Base-by-base conservation (phyloP, 2,888 invertebrate species). In the Thereva unica region DNA sequence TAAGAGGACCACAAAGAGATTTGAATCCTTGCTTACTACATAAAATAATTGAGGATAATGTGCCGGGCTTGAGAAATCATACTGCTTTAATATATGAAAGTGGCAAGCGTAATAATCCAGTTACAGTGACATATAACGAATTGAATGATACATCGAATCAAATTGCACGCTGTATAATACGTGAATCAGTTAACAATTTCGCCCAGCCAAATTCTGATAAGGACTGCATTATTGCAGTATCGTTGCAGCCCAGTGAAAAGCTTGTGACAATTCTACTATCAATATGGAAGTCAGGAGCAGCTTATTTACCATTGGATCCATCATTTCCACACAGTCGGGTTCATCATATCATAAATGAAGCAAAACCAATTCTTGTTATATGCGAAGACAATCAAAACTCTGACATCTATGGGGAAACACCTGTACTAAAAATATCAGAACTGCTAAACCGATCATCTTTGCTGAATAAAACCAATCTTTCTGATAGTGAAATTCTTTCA, bases 231-330 rank as follows among this genome's bases (percentile, higher is more conserved):
- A 83, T 93, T 0, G 92, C 90, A 0, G 89, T 93, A 0, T 90
- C 90, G 75, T 87, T 93, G 87, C 85, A 86, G 71, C 93, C 93
- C 0, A 86, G 89, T 3, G 89, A 91, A 73, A 84, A 82, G 44
- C 76, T 90, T 66, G 84, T 93, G 6, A 82, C 86, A 40, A 81
- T 88, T 0, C 79, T 95, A 23, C 78, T 94, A 69, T 87, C 91
- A 0, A 86, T 89, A 59, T 88, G 92, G 86, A 93, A 93, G 80
- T 84, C 89, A 0, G 93, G 94, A 0, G 91, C 90, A 10, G 90
- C 93, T 0, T 95, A 95, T 80, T 82, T 94, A 63, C 94, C 95
- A 0, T 83, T 95, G 73, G 93, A 93, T 76, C 86, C 88, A 0
- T 85, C 84, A 42, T 85, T 85, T 71, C 93, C 94, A 0, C 85